Evolutionary conservation across 2,113 vertebrate genomes (phyloP).

Genomic region (Semnornis frantzii): DNA sequence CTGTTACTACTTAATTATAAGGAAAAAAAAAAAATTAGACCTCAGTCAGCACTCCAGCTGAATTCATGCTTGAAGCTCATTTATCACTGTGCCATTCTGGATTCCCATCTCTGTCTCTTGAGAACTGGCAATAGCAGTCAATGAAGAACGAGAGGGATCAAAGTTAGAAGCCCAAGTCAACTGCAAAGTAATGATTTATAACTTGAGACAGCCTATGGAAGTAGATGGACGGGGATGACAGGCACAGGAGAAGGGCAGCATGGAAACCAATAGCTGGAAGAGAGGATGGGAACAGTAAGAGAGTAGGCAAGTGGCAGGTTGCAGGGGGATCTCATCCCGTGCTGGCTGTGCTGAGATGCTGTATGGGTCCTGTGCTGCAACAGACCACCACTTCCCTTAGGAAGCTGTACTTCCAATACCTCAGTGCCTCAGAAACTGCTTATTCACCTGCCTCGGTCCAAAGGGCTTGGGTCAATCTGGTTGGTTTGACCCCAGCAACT

Average conservation of each 20-base stretch:
- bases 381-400: not conserved
- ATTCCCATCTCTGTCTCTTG: not conserved
- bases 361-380: not conserved
- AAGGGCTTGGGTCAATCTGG: not conserved
- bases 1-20: not conserved
- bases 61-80: not conserved
- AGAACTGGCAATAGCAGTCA: not conserved
- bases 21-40: not conserved
- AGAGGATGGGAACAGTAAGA: not conserved
- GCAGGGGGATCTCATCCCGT: not conserved
- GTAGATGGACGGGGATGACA: not conserved
- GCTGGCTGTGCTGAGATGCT: not conserved
- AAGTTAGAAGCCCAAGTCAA: not conserved
- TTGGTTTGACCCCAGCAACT: not conserved
- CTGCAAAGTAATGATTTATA: constrained; percentile 15
- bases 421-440: not conserved
- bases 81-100: not conserved
- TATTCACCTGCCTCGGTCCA: not conserved
- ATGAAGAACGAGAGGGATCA: not conserved
- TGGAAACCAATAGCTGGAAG: not conserved
- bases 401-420: not conserved
- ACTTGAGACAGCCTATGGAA: not conserved
- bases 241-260: not conserved
- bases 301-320: not conserved
- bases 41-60: not conserved